These are phyloP conservation scores for Branchellion lobata DNA, from an alignment of 2,888 invertebrate species.

Conservation along the genomic window DNA sequence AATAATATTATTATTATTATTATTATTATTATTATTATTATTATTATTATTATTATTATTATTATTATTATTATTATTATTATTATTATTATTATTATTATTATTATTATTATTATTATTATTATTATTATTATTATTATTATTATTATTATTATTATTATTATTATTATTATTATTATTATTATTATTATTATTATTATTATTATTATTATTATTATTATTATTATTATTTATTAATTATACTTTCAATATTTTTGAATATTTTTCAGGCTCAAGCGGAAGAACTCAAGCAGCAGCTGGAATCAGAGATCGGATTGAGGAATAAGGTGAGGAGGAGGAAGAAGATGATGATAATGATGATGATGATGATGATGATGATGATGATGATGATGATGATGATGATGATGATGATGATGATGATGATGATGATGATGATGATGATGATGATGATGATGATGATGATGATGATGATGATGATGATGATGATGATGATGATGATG, in stretches of 20 bases:
- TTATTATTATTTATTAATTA: background rate
- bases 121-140: background rate
- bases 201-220: background rate
- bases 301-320: background rate
- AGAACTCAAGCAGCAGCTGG: constrained; percentile 38
- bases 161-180: background rate
- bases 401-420: constrained; percentile 24
- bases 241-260: too few species aligned
- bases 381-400: constrained; percentile 34
- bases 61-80: background rate
- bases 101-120: background rate
- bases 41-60: background rate
- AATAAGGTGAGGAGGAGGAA: background rate
- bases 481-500: too few species aligned
- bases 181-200: background rate
- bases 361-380: constrained; percentile 20
- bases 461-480: too few species aligned
- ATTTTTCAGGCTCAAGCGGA: constrained; percentile 34
- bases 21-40: background rate
- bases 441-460: too few species aligned
- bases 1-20: background rate
- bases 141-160: background rate
- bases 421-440: background rate
- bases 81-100: background rate
- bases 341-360: background rate